Evolutionary conservation across 2,888 invertebrate genomes (phyloP), one percentile per base, ranked within the genome.

Genomic region (Drosophila bunnanda): DNA sequence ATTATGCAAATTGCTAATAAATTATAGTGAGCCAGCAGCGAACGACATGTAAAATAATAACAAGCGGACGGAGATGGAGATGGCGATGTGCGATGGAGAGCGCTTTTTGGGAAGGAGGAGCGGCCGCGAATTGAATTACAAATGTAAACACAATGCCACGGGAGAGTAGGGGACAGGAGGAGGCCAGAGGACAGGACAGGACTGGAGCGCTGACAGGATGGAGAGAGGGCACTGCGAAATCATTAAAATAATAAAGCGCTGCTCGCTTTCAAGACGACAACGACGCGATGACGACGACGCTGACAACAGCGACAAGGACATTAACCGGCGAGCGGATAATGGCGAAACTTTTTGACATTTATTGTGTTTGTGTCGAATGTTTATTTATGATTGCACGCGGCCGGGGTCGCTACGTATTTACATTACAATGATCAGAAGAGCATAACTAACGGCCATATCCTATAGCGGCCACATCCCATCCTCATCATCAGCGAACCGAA

Each of bases 341-440:
- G 89, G 89, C 73, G 79, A 88, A 88, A 89, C 79, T 81, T 89
- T 84, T 84, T 90, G 90, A 89, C 90, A 89, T 84, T 89, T 87
- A 91, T 89, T 91, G 87, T 89, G 87, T 90, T 87, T 89, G 89
- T 89, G 89, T 84, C 88, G 90, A 90, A 91, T 88, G 82, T 80
- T 90, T 88, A 85, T 82, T 88, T 82, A 90, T 90, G 89, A 85
- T 79, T 85, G 86, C 83, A 82, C 60, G 66, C 75, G 61, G 60
- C 71, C 59, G 44, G 64, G 41, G 41, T 43, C 60, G 39, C 25
- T 13, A 60, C 80, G 83, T 88, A 86, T 86, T 86, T 89, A 86
- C 89, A 86, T 86, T 88, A 86, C 89, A 86, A 86, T 86, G 72
- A 67, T 67, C 67, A 70, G 64, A 65, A 67, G 67, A 76, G 80